Evolutionary conservation across 2,113 vertebrate species (phyloP).

Genomic region (Phalacrocorax carbo): DNA sequence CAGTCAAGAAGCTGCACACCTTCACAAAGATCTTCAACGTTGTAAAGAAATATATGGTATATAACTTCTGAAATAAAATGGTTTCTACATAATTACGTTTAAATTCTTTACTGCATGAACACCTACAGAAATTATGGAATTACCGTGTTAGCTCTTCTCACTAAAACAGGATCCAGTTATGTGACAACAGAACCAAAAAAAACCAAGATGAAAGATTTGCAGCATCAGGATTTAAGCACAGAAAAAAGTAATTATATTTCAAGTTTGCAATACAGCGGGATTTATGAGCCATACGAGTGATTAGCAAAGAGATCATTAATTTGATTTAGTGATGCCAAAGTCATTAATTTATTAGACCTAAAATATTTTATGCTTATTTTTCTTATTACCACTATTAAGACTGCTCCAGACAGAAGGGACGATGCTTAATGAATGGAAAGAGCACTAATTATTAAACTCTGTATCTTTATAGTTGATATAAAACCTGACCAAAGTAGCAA

Average conservation of each 20-base stretch:
- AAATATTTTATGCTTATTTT: constrained; percentile 31
- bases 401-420: constrained; percentile 61
- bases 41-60: background rate
- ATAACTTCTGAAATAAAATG: constrained; percentile 1
- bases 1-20: background rate
- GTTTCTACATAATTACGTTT: background rate
- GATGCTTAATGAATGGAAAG: constrained; percentile 37
- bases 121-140: background rate
- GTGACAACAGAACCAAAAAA: constrained; percentile 11
- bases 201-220: background rate
- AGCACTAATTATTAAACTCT: constrained; percentile 47
- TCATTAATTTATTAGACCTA: constrained; percentile 36
- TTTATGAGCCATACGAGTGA: constrained; percentile 21
- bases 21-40: background rate
- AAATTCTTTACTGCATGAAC: background rate
- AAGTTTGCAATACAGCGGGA: background rate
- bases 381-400: constrained; percentile 31
- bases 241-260: background rate
- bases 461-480: constrained; percentile 40
- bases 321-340: constrained; percentile 33
- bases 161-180: constrained; percentile 10
- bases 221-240: constrained; percentile 20
- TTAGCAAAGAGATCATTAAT: constrained; percentile 31
- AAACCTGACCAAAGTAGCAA: constrained; percentile 56
- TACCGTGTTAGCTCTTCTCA: background rate